A percentile compares a stretch with the other conserved stretches of the same genome.
phyloP scores from a whole-genome alignment of 1,140 invertebrate species.

The Halictus rubicundus region DNA sequence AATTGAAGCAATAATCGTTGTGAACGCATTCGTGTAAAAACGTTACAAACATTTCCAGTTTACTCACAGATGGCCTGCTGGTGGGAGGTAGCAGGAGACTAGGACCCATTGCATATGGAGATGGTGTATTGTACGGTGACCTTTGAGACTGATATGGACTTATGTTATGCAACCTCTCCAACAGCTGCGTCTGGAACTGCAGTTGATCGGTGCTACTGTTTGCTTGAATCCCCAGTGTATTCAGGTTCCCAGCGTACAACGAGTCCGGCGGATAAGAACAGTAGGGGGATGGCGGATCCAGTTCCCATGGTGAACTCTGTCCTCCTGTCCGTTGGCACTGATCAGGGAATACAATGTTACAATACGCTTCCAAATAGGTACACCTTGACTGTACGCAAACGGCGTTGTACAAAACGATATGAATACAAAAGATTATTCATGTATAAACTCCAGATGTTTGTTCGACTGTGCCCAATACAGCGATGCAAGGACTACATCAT shows the following conservation, averaged over 20 bases:
- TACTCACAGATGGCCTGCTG: slow-evolving; percentile 69
- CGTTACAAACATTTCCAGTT: background rate
- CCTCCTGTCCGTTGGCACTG: slow-evolving; percentile 67
- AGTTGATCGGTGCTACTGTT: slow-evolving; percentile 74
- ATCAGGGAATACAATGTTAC: background rate
- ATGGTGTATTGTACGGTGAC: slow-evolving; percentile 73
- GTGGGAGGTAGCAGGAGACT: slow-evolving; percentile 70
- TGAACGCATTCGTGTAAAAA: background rate
- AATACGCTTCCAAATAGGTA: background rate
- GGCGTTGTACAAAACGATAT: background rate
- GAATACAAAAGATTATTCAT: background rate
- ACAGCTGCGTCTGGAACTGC: slow-evolving; percentile 81
- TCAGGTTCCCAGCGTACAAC: slow-evolving; percentile 66
- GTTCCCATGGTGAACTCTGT: slow-evolving; percentile 76
- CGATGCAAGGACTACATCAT: too few relatives aligned
- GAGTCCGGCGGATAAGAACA: slow-evolving; percentile 70
- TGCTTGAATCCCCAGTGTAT: slow-evolving; percentile 60
- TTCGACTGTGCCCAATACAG: too few relatives aligned
- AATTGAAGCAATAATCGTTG: too few relatives aligned
- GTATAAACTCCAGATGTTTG: background rate
- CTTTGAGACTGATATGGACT: slow-evolving; percentile 77
- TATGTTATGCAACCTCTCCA: slow-evolving; percentile 82
- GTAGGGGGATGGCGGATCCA: slow-evolving; percentile 72
- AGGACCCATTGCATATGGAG: slow-evolving; percentile 69
- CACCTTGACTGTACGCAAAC: background rate